Evolutionary conservation across 2,113 vertebrate genomes (phyloP).

Genomic region (Brevimyrus niger): DNA sequence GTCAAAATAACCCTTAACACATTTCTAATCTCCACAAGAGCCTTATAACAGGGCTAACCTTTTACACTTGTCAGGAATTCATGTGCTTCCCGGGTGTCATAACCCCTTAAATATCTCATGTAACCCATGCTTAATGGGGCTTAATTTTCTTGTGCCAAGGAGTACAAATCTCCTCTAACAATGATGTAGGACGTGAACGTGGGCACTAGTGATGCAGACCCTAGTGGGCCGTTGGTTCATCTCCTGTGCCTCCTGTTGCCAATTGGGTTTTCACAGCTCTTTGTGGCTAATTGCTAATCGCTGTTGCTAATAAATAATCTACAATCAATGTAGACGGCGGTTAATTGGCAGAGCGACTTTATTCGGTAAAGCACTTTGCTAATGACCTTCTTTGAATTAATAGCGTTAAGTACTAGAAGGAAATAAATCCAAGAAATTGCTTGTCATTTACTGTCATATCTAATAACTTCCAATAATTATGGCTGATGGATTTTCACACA

Average conservation of each 20-base stretch:
- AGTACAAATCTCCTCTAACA: conserved; percentile 21
- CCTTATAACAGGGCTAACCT: conserved; percentile 22
- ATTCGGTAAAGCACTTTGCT: conserved; percentile 86
- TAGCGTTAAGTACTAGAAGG: conserved; percentile 86
- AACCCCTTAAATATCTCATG: conserved; percentile 20
- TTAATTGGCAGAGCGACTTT: conserved; percentile 90
- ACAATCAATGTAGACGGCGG: conserved; percentile 81
- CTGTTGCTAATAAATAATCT: conserved; percentile 85
- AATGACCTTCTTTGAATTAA: conserved; percentile 97
- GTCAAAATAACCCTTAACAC: conserved; percentile 21
- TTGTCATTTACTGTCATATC: conserved; percentile 99
- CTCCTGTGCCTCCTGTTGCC: conserved; percentile 59
- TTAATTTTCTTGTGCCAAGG: conserved; percentile 18
- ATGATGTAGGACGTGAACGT: conserved; percentile 2
- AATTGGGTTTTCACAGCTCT: conserved; percentile 65
- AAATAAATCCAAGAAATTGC: conserved; percentile 99
- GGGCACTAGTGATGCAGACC: background rate
- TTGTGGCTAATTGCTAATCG: conserved; percentile 70
- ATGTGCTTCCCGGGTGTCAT: conserved; percentile 7
- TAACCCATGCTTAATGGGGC: conserved; percentile 21
- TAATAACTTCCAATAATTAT: conserved; percentile 99
- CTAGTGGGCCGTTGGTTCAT: background rate
- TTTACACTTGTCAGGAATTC: conserved; percentile 19
- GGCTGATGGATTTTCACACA: conserved; percentile 99
- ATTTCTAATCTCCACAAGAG: conserved; percentile 21